These are phyloP conservation scores for Phyllostomus discolor DNA, from an alignment of 2,113 vertebrate genomes.

Conservation along the genomic window DNA sequence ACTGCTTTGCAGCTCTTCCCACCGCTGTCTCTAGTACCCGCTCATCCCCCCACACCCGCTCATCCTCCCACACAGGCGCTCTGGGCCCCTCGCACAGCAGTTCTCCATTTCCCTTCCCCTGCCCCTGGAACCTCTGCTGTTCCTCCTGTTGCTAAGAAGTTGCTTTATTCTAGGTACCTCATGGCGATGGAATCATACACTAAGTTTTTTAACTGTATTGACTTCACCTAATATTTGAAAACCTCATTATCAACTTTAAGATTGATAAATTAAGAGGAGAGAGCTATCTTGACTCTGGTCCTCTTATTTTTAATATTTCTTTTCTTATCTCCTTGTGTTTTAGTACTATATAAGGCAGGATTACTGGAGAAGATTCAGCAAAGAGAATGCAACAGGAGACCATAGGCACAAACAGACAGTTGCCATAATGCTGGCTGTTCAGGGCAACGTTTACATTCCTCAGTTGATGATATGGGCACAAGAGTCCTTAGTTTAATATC, in stretches of 20 bases:
- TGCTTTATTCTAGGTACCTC: not conserved
- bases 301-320: not conserved
- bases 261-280: not conserved
- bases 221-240: not conserved
- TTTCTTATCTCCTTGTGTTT: not conserved
- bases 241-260: not conserved
- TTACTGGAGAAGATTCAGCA: not conserved
- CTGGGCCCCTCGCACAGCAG: not conserved
- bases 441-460: not conserved
- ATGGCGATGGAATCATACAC: not conserved
- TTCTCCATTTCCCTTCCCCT: fast-evolving
- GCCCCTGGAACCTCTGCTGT: not conserved
- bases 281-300: not conserved
- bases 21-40: not conserved
- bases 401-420: not conserved
- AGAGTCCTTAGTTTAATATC: not conserved
- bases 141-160: not conserved
- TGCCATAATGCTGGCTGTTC: not conserved
- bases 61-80: not conserved
- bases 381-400: not conserved
- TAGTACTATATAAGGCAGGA: not conserved
- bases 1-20: not conserved
- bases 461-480: not conserved
- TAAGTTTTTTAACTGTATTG: not conserved
- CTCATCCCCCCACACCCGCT: not conserved